Percentiles rank a stretch among this genome's conserved stretches.
Conservation (phyloP, 2,888 invertebrate genomes). For the Coecobrya sp. region DNA sequence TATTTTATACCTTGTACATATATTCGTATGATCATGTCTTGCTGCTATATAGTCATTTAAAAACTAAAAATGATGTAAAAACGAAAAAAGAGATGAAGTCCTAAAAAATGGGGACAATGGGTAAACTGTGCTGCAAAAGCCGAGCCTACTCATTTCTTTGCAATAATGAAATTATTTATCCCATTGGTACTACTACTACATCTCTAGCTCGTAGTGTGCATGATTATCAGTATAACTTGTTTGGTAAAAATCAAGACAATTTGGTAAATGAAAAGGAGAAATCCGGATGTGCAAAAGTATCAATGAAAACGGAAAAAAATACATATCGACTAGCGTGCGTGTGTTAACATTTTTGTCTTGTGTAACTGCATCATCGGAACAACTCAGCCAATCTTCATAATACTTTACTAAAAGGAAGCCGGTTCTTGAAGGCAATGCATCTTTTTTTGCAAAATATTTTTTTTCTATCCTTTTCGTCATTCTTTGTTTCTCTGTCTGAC, state of each 20-base stretch:
- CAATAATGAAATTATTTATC: not conserved
- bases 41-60: too few species aligned
- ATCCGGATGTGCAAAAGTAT: conserved; percentile 57
- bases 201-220: not conserved
- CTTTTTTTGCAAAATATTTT: not conserved
- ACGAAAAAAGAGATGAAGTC: not conserved
- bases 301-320: conserved; percentile 2
- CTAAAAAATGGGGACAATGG: not conserved
- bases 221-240: not conserved
- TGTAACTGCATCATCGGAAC: not conserved
- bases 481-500: conserved; percentile 25
- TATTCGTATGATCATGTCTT: too few species aligned
- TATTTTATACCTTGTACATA: too few species aligned
- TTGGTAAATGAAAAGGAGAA: conserved; percentile 45
- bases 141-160: not conserved
- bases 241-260: conserved; percentile 2
- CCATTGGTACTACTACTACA: not conserved
- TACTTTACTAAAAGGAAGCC: conserved; percentile 17
- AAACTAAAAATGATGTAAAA: not conserved
- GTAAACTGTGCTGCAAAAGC: not conserved
- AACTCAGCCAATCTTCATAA: not conserved
- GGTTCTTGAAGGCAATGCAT: conserved; percentile 17
- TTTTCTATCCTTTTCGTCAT: not conserved
- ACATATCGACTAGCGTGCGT: not conserved
- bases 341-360: conserved; percentile 12